A percentile compares a stretch with the other conserved stretches of the same genome.
Evolutionary conservation across 2,888 invertebrate species (phyloP).

Genomic region (Sinodicranocentrus sp.): DNA sequence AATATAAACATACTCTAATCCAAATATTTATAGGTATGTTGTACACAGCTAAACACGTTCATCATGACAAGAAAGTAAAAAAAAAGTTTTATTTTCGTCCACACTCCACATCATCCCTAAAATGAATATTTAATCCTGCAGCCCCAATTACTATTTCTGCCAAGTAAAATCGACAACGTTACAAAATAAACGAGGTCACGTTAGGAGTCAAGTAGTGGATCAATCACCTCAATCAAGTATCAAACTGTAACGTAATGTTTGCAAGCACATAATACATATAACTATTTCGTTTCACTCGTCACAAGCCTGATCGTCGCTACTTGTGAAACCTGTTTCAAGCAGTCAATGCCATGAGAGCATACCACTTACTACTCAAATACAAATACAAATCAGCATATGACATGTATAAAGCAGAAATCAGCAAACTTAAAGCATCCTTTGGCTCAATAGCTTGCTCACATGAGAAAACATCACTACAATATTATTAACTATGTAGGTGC

Average conservation of each 20-base stretch:
- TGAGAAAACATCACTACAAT: too few relatives aligned
- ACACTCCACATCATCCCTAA: not conserved
- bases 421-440: too few relatives aligned
- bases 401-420: too few relatives aligned
- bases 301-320: not conserved
- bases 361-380: not conserved
- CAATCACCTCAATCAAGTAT: slow-evolving; percentile 36
- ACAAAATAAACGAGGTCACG: slow-evolving; percentile 50
- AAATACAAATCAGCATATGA: too few relatives aligned
- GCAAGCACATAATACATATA: slow-evolving; percentile 1
- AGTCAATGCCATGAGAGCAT: not conserved
- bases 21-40: not conserved
- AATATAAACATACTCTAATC: too few relatives aligned
- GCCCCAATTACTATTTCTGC: not conserved
- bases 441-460: too few relatives aligned
- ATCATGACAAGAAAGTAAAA: not conserved
- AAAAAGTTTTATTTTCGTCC: not conserved
- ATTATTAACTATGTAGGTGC: too few relatives aligned
- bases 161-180: slow-evolving; percentile 28
- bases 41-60: not conserved
- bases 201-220: slow-evolving; percentile 47
- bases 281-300: not conserved
- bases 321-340: slow-evolving; percentile 23
- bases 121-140: slow-evolving; percentile 15
- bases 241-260: slow-evolving; percentile 8